Conservation (phyloP, 2,113 vertebrate species). For the Reinhardtius hippoglossoides region DNA sequence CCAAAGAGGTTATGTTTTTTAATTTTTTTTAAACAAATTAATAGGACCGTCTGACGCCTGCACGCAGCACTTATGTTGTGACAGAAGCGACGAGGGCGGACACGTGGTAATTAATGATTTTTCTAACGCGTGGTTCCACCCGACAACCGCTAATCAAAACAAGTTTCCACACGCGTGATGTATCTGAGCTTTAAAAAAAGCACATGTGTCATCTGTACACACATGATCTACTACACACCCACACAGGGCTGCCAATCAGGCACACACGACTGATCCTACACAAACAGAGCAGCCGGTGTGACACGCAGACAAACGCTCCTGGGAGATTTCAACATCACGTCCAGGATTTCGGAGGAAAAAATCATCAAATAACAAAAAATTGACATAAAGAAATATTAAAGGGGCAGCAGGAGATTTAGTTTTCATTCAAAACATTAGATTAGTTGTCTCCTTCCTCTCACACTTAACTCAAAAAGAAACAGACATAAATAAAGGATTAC, state of each 20-base stretch:
- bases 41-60: no score
- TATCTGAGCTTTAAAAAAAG: not conserved
- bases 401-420: not conserved
- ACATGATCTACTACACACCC: not conserved
- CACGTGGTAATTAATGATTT: constrained; percentile 38
- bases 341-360: not conserved
- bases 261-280: constrained; percentile 15
- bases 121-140: not conserved
- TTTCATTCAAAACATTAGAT: not conserved
- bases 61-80: not conserved
- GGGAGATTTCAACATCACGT: not conserved
- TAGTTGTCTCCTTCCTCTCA: not conserved
- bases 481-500: not conserved
- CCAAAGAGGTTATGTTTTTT: no score
- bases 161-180: constrained; percentile 26
- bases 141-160: constrained; percentile 12
- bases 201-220: constrained; percentile 21
- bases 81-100: not conserved
- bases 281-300: constrained; percentile 28
- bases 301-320: constrained; percentile 19
- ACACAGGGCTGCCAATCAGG: not conserved
- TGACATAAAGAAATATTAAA: not conserved
- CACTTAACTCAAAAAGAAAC: not conserved
- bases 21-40: no score
- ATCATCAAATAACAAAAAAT: not conserved